A percentile compares a stretch with the other conserved stretches of the same genome.
Conservation (phyloP, 2,113 vertebrate species). For the Phocoena sinus region DNA sequence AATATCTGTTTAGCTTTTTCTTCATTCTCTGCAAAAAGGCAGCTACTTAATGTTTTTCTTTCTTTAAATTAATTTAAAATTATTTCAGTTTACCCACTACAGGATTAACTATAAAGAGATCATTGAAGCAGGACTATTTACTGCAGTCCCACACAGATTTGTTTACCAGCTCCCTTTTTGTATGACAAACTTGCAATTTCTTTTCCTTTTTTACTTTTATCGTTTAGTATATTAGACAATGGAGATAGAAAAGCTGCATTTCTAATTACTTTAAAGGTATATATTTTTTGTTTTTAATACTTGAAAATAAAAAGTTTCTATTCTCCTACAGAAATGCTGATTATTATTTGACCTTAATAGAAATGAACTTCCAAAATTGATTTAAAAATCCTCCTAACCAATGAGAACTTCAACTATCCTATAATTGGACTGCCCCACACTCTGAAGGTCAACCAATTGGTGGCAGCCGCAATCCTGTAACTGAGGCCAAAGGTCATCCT, state of each 20-base stretch:
- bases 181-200: not conserved
- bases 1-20: not conserved
- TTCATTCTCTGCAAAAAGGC: not conserved
- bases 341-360: not conserved
- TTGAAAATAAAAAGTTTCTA: not conserved
- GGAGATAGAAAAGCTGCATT: not conserved
- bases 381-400: not conserved
- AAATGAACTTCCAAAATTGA: not conserved
- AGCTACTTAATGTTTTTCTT: not conserved
- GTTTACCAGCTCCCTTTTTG: not conserved
- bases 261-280: not conserved
- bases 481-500: not conserved
- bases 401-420: not conserved
- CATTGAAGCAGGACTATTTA: not conserved
- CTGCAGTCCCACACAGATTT: not conserved
- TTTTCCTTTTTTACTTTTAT: not conserved
- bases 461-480: not conserved
- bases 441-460: not conserved
- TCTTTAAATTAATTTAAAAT: not conserved
- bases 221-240: not conserved
- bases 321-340: not conserved
- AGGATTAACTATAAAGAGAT: not conserved
- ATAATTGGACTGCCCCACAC: accelerated
- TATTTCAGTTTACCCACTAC: not conserved
- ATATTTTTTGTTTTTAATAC: not conserved